Evolutionary conservation across 1,140 invertebrate species (phyloP), one percentile per base, ranked within the genome.

Genomic region (Brachionus koreanus): DNA sequence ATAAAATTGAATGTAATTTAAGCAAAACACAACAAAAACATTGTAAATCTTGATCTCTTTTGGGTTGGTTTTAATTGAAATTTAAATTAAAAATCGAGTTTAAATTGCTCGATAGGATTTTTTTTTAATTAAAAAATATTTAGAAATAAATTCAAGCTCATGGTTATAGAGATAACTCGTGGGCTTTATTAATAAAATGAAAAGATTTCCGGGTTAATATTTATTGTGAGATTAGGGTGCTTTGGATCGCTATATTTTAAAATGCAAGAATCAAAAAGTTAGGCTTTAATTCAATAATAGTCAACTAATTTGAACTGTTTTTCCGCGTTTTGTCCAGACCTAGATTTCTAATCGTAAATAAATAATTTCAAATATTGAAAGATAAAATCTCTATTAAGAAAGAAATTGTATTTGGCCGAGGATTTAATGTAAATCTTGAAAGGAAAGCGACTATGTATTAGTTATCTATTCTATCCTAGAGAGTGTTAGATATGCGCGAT

Each of bases 401-500:
- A 65, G 63, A n/a, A 65, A 25, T 65, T 37, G 63, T 69, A 33
- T 69, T 69, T 69, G 35, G 9, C 65, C 65, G 65, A 69, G 65
- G 65, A 69, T 69, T 69, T 69, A 69, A 69, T 69, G 65, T 69
- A 69, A 37, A 69, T 69, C 65, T 69, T 69, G 35, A 69, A 69
- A 69, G 13, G 12, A 69, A 39, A 69, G 65, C 65, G 65, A 69
- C n/a, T 69, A 57, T 57, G 43, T 46, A 37, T 65, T 65, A 23
- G 49, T 25, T 57, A 57, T 57, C 49, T 57, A 57, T 57, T 57
- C 49, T 57, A 57, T 57, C 49, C 19, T 57, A 57, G 39, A 42
- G 49, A 19, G 49, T 16, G 49, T 57, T 57, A 19, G 49, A 52
- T 52, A 16, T 52, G 16, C 13, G 49, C 49, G 49, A 57, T 57